These are phyloP conservation scores for Thunnus maccoyii DNA, from an alignment of 2,113 vertebrate genomes.

Conservation along the genomic window DNA sequence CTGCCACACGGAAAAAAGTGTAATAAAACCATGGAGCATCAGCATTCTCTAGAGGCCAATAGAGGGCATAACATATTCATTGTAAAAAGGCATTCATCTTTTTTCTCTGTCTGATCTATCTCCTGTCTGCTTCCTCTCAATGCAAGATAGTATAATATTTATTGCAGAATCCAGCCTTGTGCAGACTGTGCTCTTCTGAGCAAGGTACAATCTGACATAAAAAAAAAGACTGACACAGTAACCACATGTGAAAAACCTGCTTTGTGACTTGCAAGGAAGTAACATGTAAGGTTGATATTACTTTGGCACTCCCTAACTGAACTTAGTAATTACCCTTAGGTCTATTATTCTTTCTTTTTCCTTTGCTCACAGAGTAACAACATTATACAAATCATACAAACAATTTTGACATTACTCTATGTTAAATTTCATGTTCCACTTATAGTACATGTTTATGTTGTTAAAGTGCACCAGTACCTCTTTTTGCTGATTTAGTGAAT, in stretches of 20 bases:
- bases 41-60: constrained; percentile 77
- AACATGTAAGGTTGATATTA: background rate
- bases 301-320: constrained; percentile 32
- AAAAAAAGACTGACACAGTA: background rate
- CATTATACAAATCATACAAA: background rate
- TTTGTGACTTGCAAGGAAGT: background rate
- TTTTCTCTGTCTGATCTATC: constrained; percentile 37
- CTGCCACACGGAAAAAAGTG: background rate
- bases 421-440: background rate
- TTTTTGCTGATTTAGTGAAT: background rate
- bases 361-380: background rate
- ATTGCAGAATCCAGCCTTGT: constrained; percentile 38
- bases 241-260: constrained; percentile 6
- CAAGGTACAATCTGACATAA: background rate
- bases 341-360: background rate
- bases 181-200: constrained; percentile 38
- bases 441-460: background rate
- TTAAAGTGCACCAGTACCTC: background rate
- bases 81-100: constrained; percentile 42
- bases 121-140: constrained; percentile 14
- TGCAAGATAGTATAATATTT: constrained; percentile 30
- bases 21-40: constrained; percentile 68
- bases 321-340: background rate
- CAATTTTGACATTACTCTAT: background rate
- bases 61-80: constrained; percentile 51